Percentiles rank a stretch among this genome's conserved stretches.
Conservation (phyloP, 1,140 invertebrate genomes). For the Sinella curviseta region DNA sequence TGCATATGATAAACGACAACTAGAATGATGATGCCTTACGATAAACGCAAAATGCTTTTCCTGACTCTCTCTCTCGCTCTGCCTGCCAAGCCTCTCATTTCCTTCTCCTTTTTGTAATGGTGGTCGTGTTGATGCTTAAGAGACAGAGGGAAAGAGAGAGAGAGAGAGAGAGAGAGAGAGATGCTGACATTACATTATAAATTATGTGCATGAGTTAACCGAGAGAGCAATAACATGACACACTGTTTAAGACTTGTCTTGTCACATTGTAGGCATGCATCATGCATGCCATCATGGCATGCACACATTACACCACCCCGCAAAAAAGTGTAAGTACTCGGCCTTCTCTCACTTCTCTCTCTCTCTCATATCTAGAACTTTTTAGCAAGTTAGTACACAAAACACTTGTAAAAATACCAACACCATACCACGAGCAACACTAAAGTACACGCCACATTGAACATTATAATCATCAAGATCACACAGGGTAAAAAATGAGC, state of each 20-base stretch:
- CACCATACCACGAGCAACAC: too few species aligned
- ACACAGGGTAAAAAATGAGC: background rate
- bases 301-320: too few species aligned
- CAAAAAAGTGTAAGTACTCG: too few species aligned
- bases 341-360: too few species aligned
- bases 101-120: background rate
- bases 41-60: background rate
- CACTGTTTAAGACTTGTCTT: background rate
- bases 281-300: background rate
- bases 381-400: too few species aligned
- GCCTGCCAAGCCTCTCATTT: background rate
- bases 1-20: conserved; percentile 15
- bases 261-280: background rate
- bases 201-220: conserved; percentile 13
- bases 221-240: conserved; percentile 10
- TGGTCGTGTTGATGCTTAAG: background rate
- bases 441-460: background rate
- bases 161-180: background rate
- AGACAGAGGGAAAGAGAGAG: background rate
- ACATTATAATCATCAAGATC: background rate
- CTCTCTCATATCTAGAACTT: too few species aligned
- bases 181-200: conserved; percentile 17
- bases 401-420: too few species aligned
- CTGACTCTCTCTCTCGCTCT: background rate
- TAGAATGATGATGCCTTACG: background rate